Conservation (phyloP, 2,888 invertebrate species). For the Limnephilus marmoratus region DNA sequence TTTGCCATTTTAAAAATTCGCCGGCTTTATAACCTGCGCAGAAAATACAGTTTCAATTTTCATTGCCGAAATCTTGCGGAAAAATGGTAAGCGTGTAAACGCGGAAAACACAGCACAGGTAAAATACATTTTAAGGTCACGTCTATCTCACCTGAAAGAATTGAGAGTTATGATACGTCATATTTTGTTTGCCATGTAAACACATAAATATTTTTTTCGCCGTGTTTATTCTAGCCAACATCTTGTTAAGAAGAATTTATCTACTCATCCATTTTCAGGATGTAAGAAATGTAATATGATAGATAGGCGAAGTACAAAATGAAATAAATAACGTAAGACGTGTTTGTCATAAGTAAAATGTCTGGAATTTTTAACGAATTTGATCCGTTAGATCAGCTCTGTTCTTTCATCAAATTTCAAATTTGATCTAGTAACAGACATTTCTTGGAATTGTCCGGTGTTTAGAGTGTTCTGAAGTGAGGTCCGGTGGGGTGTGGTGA, state of each 20-base stretch:
- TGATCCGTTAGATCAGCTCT: neutral
- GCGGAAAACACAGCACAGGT: neutral
- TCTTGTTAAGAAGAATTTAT: neutral
- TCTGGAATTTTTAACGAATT: neutral
- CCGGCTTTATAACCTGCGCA: neutral
- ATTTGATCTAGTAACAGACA: neutral
- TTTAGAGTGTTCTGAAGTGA: neutral
- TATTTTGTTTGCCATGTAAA: slow-evolving; percentile 35
- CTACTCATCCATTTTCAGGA: neutral
- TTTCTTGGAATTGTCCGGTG: neutral
- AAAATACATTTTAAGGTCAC: slow-evolving; percentile 22
- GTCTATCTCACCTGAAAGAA: slow-evolving; percentile 37
- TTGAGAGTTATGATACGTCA: slow-evolving; percentile 39
- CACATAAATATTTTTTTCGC: slow-evolving; percentile 8
- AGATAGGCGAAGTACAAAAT: neutral
- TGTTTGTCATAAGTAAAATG: neutral
- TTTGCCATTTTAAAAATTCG: neutral
- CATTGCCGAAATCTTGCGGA: slow-evolving; percentile 40
- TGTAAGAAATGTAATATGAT: neutral
- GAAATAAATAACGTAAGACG: neutral
- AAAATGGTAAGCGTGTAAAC: slow-evolving; percentile 22
- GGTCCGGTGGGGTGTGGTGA: neutral
- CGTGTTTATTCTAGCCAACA: neutral
- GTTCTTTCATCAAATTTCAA: neutral
- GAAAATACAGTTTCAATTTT: slow-evolving; percentile 32